Evolutionary conservation across 2,797 vertebrate genomes (phyloP).

Genomic region (Ctenosaura bakeri): DNA sequence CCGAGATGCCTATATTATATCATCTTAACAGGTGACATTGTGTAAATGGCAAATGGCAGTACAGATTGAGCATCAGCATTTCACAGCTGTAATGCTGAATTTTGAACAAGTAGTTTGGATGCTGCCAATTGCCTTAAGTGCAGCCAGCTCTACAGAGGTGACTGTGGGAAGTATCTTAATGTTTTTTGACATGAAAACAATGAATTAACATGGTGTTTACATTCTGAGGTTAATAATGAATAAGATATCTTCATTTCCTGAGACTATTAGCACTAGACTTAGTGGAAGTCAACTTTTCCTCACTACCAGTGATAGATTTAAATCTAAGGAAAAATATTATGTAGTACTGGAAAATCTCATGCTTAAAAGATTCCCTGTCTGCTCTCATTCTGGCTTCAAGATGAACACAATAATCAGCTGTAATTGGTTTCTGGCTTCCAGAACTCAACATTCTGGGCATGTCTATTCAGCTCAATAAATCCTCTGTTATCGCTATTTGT

Average conservation of each 20-base stretch:
- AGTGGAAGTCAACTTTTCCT: neutral
- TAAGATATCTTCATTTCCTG: neutral
- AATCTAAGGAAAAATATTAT: neutral
- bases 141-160: neutral
- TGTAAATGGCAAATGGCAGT: neutral
- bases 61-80: neutral
- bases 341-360: neutral
- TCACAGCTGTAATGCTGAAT: neutral
- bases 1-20: no score
- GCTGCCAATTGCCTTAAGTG: neutral
- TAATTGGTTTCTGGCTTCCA: neutral
- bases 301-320: neutral
- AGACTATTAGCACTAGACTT: no score
- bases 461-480: neutral
- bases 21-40: neutral
- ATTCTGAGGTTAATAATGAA: neutral
- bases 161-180: neutral
- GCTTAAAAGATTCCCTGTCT: neutral
- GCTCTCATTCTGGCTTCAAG: no score
- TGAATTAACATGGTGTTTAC: neutral
- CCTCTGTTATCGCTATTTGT: neutral
- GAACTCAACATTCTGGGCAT: neutral
- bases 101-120: neutral
- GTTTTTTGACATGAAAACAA: neutral
- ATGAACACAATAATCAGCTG: neutral